Base-by-base conservation (phyloP, 2,113 vertebrate species). In the Kobus ellipsiprymnus region DNA sequence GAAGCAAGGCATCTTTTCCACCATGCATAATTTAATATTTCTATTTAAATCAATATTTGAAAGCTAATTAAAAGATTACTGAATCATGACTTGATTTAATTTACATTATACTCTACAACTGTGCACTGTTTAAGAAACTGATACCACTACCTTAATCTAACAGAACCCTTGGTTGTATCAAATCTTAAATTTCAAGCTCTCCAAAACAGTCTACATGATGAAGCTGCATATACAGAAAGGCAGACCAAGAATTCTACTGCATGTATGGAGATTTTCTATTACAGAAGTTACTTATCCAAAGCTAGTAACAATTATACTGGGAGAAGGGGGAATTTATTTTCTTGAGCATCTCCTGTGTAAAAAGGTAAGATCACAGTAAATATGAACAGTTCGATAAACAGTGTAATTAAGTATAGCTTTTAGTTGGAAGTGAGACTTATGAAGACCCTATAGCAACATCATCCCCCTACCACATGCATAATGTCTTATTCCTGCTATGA, bases 11-110 rank as follows among this genome's bases (percentile, higher is more conserved):
- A 87, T 57, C 12, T 80, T 86, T 91, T 93, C 59, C 88, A 48
- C 6, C 25, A 62, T 71, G 80, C 6, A 46, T 84, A 97, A 87
- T 91, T 94, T 93, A 95, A 64, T 48, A 80, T 60, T 8, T 88
- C 86, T 93, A 90, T 62, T 96, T 87, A 96, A 96, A 94, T 93
- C 57, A 97, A 64, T 93, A 96, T 71, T 90, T 90, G 88, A 96
- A 83, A 94, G 81, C 21, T 90, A 85, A 80, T 84, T 96, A 80
- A 83, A 40, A 46, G 19, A 87, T 88, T 77, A 62, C 59, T 94
- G 74, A 97, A 86, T 92, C 74, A 85, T 15, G 59, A 59, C 46
- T 86, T 81, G 46, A 90, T 77, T 90, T 91, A 87, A 84, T 90
- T 95, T 92, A 90, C 7, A 67, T 23, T 64, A 71, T 25, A 83